phyloP scores from a whole-genome alignment of 2,113 vertebrate genomes.

The Microtus pennsylvanicus region DNA sequence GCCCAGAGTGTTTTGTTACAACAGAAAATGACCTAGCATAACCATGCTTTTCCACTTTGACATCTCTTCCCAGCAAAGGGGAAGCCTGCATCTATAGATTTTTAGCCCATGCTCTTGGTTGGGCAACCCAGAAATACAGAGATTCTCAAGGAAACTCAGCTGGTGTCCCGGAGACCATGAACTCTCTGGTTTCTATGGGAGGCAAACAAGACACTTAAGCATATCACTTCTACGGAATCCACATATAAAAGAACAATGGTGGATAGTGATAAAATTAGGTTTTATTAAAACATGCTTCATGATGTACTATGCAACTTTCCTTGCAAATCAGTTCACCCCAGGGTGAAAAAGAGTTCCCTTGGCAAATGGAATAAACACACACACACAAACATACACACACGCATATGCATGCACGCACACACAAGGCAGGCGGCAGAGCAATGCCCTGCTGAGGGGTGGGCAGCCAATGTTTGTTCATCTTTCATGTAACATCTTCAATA shows the following conservation, averaged over 20 bases:
- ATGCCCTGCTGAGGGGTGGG: rapidly evolving
- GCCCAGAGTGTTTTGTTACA: background rate
- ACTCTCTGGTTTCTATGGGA: background rate
- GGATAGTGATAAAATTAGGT: background rate
- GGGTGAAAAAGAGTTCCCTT: background rate
- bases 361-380: background rate
- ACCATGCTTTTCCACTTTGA: no score
- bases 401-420: background rate
- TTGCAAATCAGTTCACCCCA: background rate
- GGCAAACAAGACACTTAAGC: background rate
- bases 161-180: background rate
- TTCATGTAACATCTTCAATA: slow-evolving; percentile 23
- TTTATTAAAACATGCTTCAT: slow-evolving; percentile 17
- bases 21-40: no score
- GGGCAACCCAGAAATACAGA: background rate
- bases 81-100: background rate
- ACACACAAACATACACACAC: no score
- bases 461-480: background rate
- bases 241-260: background rate
- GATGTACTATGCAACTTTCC: slow-evolving; percentile 6
- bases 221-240: background rate
- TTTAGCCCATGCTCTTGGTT: background rate
- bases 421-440: background rate
- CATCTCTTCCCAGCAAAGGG: background rate
- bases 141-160: background rate